Conservation (phyloP, 2,888 invertebrate genomes). For the Acanthoscelides obtectus region DNA sequence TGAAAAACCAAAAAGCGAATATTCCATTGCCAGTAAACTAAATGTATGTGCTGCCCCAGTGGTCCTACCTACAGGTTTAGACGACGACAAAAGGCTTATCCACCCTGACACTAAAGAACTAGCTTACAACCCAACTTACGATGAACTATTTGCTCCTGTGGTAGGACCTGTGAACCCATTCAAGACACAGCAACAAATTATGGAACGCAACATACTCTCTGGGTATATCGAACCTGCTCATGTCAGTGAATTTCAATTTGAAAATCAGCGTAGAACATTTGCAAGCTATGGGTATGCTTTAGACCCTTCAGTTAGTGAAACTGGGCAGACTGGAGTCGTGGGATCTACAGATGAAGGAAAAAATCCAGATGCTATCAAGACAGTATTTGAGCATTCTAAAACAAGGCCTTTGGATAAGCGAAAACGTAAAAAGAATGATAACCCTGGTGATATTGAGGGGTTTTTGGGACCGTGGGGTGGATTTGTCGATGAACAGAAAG, state of each 20-base stretch:
- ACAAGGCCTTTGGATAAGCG: conserved; percentile 62
- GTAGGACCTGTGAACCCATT: conserved; percentile 92
- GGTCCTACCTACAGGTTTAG: conserved; percentile 73
- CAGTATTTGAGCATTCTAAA: conserved; percentile 85
- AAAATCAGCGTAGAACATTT: conserved; percentile 92
- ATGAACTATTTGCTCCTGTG: conserved; percentile 88
- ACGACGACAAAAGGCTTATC: conserved; percentile 66
- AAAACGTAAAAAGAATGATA: conserved; percentile 82
- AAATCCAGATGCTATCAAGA: conserved; percentile 50
- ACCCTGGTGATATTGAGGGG: conserved; percentile 88
- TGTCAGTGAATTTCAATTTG: conserved; percentile 95
- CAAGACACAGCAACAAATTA: conserved; percentile 83
- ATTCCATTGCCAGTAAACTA: conserved; percentile 59
- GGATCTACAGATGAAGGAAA: conserved; percentile 70
- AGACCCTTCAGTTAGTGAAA: conserved; percentile 80
- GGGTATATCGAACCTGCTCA: conserved; percentile 95
- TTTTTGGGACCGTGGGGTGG: conserved; percentile 98
- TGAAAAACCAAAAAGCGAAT: conserved; percentile 44
- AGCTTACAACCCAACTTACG: conserved; percentile 86
- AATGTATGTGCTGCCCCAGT: conserved; percentile 78
- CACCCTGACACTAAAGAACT: conserved; percentile 80
- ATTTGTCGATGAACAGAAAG: conserved; percentile 81
- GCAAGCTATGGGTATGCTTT: conserved; percentile 92
- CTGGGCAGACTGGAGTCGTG: conserved; percentile 44
- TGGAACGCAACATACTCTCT: conserved; percentile 84